Base-by-base conservation (phyloP, 1,140 invertebrate genomes). In the Hirudo medicinalis region DNA sequence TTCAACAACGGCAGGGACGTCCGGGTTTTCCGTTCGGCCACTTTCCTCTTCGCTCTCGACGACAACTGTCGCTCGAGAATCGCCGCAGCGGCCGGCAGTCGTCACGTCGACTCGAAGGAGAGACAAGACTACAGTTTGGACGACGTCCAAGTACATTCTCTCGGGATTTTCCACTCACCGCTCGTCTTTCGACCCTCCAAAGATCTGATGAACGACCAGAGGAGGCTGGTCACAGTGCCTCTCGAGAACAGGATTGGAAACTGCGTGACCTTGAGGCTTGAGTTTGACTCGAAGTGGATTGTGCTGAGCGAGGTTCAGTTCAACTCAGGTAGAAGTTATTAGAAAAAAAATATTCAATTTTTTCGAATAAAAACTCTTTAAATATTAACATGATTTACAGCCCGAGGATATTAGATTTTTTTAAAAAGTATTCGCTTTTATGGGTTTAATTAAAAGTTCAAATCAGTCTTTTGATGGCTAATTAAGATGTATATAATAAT, bases 231-330 rank as follows among this genome's bases (percentile, higher is more conserved):
- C 40, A 87, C 87, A 74, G 90, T 94, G 76, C 89, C 89, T 76
- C 85, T 94, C n/a, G 88, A 91, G 79, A 87, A 92, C 76, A 86
- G 89, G 9, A 86, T 94, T 36, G 91, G 90, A 5, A 86, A 86
- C 77, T 91, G 88, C 82, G 87, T 94, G 32, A 89, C 89, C 76
- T 83, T 94, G 20, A 86, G 88, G 75, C 82, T 94, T 13, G 86
- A 86, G 75, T 94, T 93, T 81, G 87, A 90, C 9, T 85, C 89
- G 3, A 85, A 87, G 70, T 94, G 91, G 91, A 90, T 95, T 72
- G 87, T 95, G 80, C 86, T 95, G 76, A 91, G 90, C 80, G 92
- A 94, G 83, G 85, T 94, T 66, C 73, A 76, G 40, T 83, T 84
- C 73, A 74, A 76, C n/a, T 82, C 80, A 67, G 76, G 78, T 80